Evolutionary conservation across 2,797 vertebrate genomes (phyloP).

Genomic region (Epinephelus coioides): DNA sequence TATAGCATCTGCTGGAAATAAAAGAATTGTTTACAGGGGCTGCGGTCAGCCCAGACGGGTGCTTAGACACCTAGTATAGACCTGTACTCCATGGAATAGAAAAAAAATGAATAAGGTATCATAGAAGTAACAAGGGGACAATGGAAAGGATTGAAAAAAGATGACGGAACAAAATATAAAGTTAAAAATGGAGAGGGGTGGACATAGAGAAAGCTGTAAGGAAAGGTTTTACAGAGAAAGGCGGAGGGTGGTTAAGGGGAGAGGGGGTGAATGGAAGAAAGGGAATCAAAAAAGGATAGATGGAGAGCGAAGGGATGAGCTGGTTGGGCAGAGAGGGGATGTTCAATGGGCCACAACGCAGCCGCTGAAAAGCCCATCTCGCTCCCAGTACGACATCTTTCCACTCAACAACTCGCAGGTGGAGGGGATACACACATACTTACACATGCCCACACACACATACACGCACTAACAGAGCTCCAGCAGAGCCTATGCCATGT

Average conservation of each 20-base stretch:
- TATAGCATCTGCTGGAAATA: too few relatives aligned
- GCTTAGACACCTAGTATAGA: too few relatives aligned
- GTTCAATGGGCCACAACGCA: constrained; percentile 70
- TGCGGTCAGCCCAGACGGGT: too few relatives aligned
- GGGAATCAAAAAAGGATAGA: constrained; percentile 51
- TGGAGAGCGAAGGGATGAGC: constrained; percentile 55
- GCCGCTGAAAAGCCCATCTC: constrained; percentile 68
- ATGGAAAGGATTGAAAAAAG: neutral
- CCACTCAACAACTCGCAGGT: constrained; percentile 67
- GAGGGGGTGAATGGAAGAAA: constrained; percentile 27
- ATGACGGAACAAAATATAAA: constrained; percentile 7
- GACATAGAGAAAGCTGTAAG: neutral
- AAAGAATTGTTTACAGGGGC: too few relatives aligned
- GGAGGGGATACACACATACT: constrained; percentile 28
- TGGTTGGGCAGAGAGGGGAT: constrained; percentile 30
- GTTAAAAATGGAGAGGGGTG: constrained; percentile 19
- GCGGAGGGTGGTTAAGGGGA: neutral
- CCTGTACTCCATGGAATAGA: too few relatives aligned
- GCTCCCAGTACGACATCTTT: constrained; percentile 68
- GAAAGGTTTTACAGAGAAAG: constrained; percentile 21
- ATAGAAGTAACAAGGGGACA: neutral
- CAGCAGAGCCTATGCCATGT: constrained; percentile 15
- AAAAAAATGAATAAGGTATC: neutral
- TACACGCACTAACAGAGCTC: constrained; percentile 23
- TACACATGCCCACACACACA: constrained; percentile 28